phyloP scores from a whole-genome alignment of 2,797 vertebrate genomes.

The Mus caroli region DNA sequence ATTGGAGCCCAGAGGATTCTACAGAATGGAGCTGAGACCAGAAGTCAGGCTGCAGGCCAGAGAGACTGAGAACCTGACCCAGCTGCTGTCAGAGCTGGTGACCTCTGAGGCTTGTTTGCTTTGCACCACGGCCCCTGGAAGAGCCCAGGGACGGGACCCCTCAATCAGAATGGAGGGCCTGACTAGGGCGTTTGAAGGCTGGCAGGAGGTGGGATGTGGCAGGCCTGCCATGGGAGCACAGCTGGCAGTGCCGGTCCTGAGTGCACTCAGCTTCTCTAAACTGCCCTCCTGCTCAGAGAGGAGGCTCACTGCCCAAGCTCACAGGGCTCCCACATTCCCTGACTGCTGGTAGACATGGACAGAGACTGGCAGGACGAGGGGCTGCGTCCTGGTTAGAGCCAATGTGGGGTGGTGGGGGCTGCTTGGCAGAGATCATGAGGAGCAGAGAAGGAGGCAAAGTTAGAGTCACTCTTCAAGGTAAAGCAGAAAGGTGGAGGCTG shows the following conservation, averaged over 20 bases:
- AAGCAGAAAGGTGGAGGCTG: background rate
- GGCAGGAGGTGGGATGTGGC: accelerated
- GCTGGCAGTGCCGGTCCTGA: accelerated
- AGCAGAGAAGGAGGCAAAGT: background rate
- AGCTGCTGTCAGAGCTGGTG: background rate
- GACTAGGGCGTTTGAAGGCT: background rate
- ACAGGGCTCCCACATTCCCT: background rate
- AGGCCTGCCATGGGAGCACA: accelerated
- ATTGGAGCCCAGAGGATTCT: background rate
- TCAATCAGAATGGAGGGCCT: background rate
- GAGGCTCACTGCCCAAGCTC: too few species aligned
- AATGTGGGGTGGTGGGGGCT: too few species aligned
- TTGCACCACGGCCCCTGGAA: background rate
- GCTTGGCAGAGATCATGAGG: background rate
- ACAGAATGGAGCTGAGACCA: accelerated
- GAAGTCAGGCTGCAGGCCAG: background rate
- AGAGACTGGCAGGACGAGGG: accelerated
- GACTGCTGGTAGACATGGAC: background rate
- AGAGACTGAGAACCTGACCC: background rate
- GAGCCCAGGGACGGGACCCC: background rate
- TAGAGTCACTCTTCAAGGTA: background rate
- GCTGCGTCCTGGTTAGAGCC: background rate
- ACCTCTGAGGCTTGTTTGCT: background rate
- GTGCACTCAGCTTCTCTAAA: background rate
- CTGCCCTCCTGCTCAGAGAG: background rate